Evolutionary conservation across 1,140 invertebrate species (phyloP).

Genomic region (Habropoda laboriosa): DNA sequence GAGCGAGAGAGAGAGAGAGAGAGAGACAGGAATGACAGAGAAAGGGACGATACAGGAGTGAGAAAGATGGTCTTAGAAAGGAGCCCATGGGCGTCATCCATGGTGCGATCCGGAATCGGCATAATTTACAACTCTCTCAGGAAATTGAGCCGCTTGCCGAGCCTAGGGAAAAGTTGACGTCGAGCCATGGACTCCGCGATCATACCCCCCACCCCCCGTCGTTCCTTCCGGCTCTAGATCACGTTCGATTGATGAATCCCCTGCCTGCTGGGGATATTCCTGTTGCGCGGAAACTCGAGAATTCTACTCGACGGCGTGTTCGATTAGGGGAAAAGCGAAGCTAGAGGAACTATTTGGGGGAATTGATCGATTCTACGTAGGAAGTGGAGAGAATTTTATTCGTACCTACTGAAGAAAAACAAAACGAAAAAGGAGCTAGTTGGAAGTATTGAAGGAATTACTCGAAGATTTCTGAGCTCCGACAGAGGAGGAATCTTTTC

Average conservation of each 20-base stretch:
- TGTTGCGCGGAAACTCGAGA: too few relatives aligned
- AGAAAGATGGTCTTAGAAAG: slow-evolving; percentile 21
- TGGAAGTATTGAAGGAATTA: too few relatives aligned
- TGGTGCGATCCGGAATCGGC: slow-evolving; percentile 58
- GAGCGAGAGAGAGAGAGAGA: slow-evolving; percentile 21
- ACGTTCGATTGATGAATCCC: neutral
- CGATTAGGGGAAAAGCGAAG: too few relatives aligned
- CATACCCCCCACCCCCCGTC: slow-evolving; percentile 12
- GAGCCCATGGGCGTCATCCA: slow-evolving; percentile 70
- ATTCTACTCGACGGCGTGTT: too few relatives aligned
- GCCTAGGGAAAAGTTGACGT: slow-evolving; percentile 54
- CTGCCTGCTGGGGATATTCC: neutral
- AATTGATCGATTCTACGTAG: too few relatives aligned
- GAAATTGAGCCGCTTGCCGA: slow-evolving; percentile 56
- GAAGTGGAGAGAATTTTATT: too few relatives aligned
- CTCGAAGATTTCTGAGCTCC: too few relatives aligned
- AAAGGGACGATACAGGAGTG: slow-evolving; percentile 1
- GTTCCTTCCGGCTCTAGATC: slow-evolving; percentile 41
- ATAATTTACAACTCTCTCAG: slow-evolving; percentile 65
- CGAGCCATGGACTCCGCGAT: slow-evolving; percentile 49
- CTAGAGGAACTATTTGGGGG: too few relatives aligned
- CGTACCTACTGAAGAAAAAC: too few relatives aligned
- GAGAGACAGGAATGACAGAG: slow-evolving; percentile 10
- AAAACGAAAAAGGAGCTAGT: too few relatives aligned
- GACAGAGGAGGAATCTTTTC: too few relatives aligned